Percentiles rank a stretch among this genome's conserved stretches.
phyloP scores from a whole-genome alignment of 2,888 invertebrate genomes.

The Scaptomyza tumidula region DNA sequence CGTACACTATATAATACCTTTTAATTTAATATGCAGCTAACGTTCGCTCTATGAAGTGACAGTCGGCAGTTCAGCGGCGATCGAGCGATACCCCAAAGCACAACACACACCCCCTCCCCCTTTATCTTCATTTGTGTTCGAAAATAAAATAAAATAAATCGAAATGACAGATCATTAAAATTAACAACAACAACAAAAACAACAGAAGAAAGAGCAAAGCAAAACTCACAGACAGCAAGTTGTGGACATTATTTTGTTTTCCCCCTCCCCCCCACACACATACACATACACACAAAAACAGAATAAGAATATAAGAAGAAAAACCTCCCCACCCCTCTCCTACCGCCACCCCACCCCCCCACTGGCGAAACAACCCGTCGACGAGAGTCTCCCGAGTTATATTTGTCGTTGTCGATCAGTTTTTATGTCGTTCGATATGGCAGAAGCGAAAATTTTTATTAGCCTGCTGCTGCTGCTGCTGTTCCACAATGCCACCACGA shows the following conservation, averaged over 20 bases:
- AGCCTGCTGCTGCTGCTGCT: slow-evolving; percentile 48
- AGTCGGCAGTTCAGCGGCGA: slow-evolving; percentile 41
- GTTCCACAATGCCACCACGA: slow-evolving; percentile 60
- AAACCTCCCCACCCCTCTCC: not conserved
- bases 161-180: slow-evolving; percentile 85
- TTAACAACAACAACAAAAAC: slow-evolving; percentile 73
- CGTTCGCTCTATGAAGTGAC: slow-evolving; percentile 70
- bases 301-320: slow-evolving; percentile 7
- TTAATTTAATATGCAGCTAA: slow-evolving; percentile 81
- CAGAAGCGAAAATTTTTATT: slow-evolving; percentile 75
- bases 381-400: slow-evolving; percentile 66
- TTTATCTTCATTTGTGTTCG: slow-evolving; percentile 48
- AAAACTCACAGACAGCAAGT: slow-evolving; percentile 50
- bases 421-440: slow-evolving; percentile 80
- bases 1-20: slow-evolving; percentile 79
- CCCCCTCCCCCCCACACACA: slow-evolving; percentile 9
- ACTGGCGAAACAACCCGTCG: slow-evolving; percentile 11
- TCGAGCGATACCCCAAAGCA: slow-evolving; percentile 20
- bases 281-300: not conserved
- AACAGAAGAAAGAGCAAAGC: slow-evolving; percentile 18
- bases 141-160: slow-evolving; percentile 82
- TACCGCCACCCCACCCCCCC: not conserved
- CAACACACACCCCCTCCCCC: not conserved
- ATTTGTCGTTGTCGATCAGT: slow-evolving; percentile 80
- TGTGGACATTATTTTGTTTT: slow-evolving; percentile 69